A percentile compares a stretch with the other conserved stretches of the same genome.
Evolutionary conservation across 2,113 vertebrate genomes (phyloP).

Genomic region (Puma concolor): DNA sequence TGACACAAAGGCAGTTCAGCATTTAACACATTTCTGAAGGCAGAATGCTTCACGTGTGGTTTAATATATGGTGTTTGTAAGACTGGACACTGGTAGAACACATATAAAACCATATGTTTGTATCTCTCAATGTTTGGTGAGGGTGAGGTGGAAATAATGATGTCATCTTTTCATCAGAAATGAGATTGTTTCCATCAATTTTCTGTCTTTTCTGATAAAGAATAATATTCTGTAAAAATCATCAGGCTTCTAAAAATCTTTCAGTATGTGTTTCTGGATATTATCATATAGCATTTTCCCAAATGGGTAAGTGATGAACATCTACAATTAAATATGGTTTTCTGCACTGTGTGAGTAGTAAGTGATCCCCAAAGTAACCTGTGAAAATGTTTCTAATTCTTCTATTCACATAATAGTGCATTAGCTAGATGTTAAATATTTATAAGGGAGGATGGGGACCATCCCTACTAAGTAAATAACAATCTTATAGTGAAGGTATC

Average conservation of each 20-base stretch:
- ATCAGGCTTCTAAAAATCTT: background rate
- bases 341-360: background rate
- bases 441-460: background rate
- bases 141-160: background rate
- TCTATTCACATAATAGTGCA: background rate
- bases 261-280: background rate
- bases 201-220: background rate
- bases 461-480: background rate
- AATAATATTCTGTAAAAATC: background rate
- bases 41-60: background rate
- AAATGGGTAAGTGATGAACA: background rate
- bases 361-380: background rate
- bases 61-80: background rate
- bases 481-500: background rate
- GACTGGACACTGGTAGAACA: background rate
- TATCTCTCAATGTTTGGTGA: background rate
- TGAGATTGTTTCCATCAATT: background rate
- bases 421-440: background rate
- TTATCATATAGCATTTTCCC: background rate
- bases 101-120: background rate
- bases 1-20: background rate
- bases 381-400: background rate
- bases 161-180: background rate
- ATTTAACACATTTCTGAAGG: background rate
- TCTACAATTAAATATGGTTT: background rate